phyloP scores from a whole-genome alignment of 2,888 invertebrate species.

The Criorhina ranunculi region DNA sequence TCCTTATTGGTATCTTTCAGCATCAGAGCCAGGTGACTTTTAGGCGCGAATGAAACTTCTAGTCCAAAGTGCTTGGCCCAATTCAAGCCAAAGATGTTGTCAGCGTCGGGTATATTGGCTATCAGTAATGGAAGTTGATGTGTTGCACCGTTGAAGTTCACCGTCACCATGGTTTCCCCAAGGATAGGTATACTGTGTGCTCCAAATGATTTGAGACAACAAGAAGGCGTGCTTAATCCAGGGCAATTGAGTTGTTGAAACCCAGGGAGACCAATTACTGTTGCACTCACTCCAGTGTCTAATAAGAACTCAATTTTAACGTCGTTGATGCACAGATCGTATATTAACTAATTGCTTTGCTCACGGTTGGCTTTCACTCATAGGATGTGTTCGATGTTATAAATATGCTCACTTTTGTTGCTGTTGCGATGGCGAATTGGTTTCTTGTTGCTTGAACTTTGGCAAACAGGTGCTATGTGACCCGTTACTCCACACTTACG shows the following conservation, averaged over 20 bases:
- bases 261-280: conserved; percentile 6
- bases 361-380: no score
- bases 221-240: neutral
- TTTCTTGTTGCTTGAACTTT: conserved; percentile 7
- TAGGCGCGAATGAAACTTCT: no score
- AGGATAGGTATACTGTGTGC: neutral
- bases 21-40: no score
- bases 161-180: conserved; percentile 4
- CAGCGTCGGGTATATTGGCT: neutral
- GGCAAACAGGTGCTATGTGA: conserved; percentile 57
- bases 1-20: no score
- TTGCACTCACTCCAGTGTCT: conserved; percentile 11
- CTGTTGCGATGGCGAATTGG: neutral
- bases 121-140: neutral
- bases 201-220: conserved; percentile 5
- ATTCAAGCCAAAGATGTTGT: conserved; percentile 7
- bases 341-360: no score
- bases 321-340: neutral
- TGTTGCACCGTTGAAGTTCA: conserved; percentile 1
- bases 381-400: conserved; percentile 9
- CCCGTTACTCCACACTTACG: conserved; percentile 53
- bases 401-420: conserved; percentile 21
- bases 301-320: conserved; percentile 14
- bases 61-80: conserved; percentile 12
- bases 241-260: conserved; percentile 1